These are phyloP conservation scores for Bactericera cockerelli DNA, from an alignment of 1,140 invertebrate species.

Conservation along the genomic window DNA sequence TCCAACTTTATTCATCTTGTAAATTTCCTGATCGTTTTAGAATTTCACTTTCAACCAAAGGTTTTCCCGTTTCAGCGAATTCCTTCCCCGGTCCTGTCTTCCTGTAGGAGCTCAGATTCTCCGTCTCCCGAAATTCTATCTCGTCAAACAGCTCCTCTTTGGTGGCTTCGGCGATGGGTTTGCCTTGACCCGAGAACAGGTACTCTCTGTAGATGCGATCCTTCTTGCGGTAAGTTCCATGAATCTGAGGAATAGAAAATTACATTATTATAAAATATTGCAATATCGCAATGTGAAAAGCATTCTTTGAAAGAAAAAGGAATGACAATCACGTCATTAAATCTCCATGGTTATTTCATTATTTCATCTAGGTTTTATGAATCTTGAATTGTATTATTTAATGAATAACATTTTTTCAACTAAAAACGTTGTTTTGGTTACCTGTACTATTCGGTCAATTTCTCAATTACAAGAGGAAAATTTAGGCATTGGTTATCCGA, in stretches of 20 bases:
- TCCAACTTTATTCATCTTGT: no score
- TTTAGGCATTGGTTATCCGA: no score
- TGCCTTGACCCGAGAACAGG: conserved; percentile 42
- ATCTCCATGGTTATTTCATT: no score
- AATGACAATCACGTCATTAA: background rate
- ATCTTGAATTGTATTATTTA: no score
- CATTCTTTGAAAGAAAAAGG: background rate
- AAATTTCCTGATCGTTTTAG: background rate
- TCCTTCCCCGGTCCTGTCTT: background rate
- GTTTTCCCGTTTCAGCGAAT: background rate
- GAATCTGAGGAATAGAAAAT: conserved; percentile 34
- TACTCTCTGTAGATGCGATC: conserved; percentile 49
- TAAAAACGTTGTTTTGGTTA: no score
- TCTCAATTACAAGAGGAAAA: no score
- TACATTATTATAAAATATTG: background rate
- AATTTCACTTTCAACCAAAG: background rate
- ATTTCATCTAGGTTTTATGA: no score
- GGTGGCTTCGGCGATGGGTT: conserved; percentile 31
- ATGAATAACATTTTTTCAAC: no score
- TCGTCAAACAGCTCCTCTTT: conserved; percentile 32
- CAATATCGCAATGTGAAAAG: background rate
- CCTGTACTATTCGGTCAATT: no score
- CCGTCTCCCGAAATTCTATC: conserved; percentile 31
- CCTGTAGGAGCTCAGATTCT: conserved; percentile 35
- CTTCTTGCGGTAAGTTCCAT: conserved; percentile 45